These are phyloP conservation scores for Dendropsophus ebraccatus DNA, from an alignment of 2,113 vertebrate genomes.

Conservation along the genomic window DNA sequence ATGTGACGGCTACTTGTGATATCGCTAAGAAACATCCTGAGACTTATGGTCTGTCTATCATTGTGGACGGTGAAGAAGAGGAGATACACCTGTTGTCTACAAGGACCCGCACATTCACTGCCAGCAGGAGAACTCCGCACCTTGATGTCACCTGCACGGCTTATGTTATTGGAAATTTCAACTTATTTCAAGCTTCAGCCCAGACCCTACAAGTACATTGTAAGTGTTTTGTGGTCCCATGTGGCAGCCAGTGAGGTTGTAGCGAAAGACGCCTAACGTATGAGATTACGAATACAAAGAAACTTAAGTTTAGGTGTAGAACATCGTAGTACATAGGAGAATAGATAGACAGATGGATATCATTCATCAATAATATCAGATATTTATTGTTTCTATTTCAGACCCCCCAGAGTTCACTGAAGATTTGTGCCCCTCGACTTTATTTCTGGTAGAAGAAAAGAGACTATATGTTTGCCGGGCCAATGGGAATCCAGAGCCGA, in stretches of 20 bases:
- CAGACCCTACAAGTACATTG: background rate
- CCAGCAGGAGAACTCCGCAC: background rate
- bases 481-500: conserved; percentile 15
- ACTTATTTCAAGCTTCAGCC: background rate
- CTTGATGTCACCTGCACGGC: background rate
- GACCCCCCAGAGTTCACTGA: conserved; percentile 13
- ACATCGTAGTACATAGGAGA: too few species aligned
- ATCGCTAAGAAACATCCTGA: background rate
- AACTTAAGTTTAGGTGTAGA: too few species aligned
- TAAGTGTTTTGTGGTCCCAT: conserved; percentile 4
- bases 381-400: background rate
- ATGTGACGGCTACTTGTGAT: background rate
- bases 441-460: background rate
- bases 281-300: too few species aligned
- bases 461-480: background rate
- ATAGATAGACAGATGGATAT: too few species aligned
- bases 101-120: background rate
- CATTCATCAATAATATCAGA: too few species aligned
- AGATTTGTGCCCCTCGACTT: background rate
- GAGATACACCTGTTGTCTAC: too few species aligned
- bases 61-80: background rate
- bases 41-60: background rate
- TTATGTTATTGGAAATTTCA: background rate
- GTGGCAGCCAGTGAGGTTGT: too few species aligned
- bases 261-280: too few species aligned